Conservation (phyloP, 2,113 vertebrate species). For the Holacanthus passer region DNA sequence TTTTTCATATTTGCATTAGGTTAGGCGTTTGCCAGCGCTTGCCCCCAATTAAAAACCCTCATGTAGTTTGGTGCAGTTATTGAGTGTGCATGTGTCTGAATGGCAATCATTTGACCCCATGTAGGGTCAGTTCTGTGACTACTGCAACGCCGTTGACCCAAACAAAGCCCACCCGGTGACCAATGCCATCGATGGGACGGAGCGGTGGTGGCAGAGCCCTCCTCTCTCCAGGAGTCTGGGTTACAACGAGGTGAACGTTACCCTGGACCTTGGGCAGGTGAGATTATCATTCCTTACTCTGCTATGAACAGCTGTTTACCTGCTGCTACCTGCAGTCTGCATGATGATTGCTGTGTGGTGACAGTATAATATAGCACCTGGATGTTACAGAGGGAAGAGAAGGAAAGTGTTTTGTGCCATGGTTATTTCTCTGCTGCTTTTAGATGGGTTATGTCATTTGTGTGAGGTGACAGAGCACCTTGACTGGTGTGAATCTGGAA, state of each 20-base stretch:
- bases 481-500: not conserved
- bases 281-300: constrained; percentile 46
- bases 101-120: constrained; percentile 21
- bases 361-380: constrained; percentile 50
- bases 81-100: constrained; percentile 19
- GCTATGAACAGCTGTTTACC: constrained; percentile 47
- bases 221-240: constrained; percentile 90
- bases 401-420: constrained; percentile 19
- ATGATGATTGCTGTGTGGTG: constrained; percentile 49
- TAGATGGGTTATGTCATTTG: constrained; percentile 14
- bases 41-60: constrained; percentile 4
- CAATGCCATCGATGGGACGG: constrained; percentile 92
- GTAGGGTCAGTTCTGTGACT: constrained; percentile 95
- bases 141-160: constrained; percentile 89
- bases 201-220: constrained; percentile 98
- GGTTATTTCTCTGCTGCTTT: constrained; percentile 18
- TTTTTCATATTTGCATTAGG: constrained; percentile 3
- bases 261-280: constrained; percentile 96
- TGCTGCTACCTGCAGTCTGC: constrained; percentile 52
- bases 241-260: constrained; percentile 93
- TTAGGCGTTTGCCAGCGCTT: not conserved
- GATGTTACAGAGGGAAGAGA: constrained; percentile 27
- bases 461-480: not conserved
- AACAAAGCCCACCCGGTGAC: constrained; percentile 88
- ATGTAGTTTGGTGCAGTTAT: not conserved